Evolutionary conservation across 2,888 invertebrate species (phyloP).

Genomic region (Gymnosoma rotundatum): DNA sequence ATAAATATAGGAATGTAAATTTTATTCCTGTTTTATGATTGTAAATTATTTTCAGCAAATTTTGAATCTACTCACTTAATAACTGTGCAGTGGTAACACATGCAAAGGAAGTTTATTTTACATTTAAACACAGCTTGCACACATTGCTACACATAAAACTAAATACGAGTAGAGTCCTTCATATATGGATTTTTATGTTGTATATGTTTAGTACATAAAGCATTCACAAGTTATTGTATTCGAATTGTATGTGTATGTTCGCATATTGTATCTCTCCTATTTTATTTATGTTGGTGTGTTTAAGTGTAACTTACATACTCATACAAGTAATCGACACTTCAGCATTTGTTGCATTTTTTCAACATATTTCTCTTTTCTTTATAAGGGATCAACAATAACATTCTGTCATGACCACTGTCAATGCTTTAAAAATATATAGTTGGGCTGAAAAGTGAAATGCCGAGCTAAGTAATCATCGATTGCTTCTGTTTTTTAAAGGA

Average conservation of each 20-base stretch:
- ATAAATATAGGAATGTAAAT: no score
- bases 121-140: constrained; percentile 65
- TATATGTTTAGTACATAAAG: constrained; percentile 48
- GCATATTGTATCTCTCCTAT: constrained; percentile 22
- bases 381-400: constrained; percentile 38
- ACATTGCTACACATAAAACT: constrained; percentile 46
- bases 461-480: no score
- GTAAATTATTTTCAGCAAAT: not conserved
- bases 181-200: constrained; percentile 37
- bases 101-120: constrained; percentile 66
- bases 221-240: constrained; percentile 10
- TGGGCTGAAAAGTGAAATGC: no score
- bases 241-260: constrained; percentile 45
- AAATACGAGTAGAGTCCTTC: constrained; percentile 21
- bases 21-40: no score
- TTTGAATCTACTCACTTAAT: constrained; percentile 31
- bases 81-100: constrained; percentile 29
- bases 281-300: constrained; percentile 35
- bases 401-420: constrained; percentile 61
- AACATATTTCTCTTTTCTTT: constrained; percentile 31
- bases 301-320: constrained; percentile 12
- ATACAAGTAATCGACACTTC: constrained; percentile 72
- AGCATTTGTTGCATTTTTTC: constrained; percentile 71
- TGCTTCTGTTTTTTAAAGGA: no score
- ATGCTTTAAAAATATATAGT: constrained; percentile 14